A percentile compares a stretch with the other conserved stretches of the same genome.
phyloP scores from a whole-genome alignment of 2,888 invertebrate species.

The Conistra vaccinii region DNA sequence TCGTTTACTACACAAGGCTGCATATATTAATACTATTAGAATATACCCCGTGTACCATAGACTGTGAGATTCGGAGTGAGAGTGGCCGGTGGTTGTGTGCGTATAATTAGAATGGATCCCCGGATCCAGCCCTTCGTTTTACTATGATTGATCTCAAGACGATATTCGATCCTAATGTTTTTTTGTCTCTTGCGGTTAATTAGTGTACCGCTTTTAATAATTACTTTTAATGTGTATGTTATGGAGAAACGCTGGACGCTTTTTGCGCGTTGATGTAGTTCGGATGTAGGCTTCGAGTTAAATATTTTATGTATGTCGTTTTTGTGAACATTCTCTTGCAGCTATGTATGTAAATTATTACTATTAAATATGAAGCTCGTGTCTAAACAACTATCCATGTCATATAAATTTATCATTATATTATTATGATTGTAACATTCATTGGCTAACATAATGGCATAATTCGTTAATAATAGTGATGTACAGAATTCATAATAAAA shows the following conservation, averaged over 20 bases:
- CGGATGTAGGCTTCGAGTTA: conserved; percentile 84
- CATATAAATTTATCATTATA: conserved; percentile 75
- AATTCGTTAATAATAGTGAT: conserved; percentile 62
- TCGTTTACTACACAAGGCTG: conserved; percentile 65
- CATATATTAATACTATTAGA: conserved; percentile 67
- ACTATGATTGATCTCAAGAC: conserved; percentile 90
- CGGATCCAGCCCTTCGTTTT: conserved; percentile 78
- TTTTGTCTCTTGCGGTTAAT: conserved; percentile 83
- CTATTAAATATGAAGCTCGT: conserved; percentile 80
- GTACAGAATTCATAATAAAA: conserved; percentile 67
- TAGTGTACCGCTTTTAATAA: conserved; percentile 81
- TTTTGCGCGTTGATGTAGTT: conserved; percentile 88
- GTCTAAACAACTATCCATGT: conserved; percentile 79
- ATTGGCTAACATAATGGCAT: conserved; percentile 71
- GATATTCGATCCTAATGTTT: conserved; percentile 89
- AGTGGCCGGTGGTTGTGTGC: conserved; percentile 71
- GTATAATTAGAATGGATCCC: conserved; percentile 78
- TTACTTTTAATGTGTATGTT: conserved; percentile 85
- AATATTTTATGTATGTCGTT: conserved; percentile 84
- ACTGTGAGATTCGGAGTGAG: conserved; percentile 68
- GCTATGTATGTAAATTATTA: conserved; percentile 88
- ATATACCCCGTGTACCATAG: conserved; percentile 63
- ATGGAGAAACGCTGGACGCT: conserved; percentile 83
- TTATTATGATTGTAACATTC: conserved; percentile 71
- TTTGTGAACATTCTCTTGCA: conserved; percentile 83